Percentiles rank a stretch among this genome's conserved stretches.
Evolutionary conservation across 2,797 vertebrate genomes (phyloP).

Genomic region (Sarcoramphus papa): DNA sequence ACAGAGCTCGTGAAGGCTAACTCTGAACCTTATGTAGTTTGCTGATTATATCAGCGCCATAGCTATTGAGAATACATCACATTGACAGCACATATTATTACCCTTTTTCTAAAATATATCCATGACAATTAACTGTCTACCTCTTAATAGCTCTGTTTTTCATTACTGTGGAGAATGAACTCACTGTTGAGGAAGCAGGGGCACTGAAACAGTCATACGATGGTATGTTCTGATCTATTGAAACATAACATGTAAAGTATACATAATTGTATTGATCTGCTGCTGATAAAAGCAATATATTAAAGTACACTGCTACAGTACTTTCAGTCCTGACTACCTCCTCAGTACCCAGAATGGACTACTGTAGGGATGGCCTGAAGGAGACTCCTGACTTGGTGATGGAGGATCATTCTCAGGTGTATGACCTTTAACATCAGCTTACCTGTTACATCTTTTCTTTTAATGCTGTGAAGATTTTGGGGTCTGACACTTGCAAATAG

Average conservation of each 20-base stretch:
- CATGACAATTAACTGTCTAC: slow-evolving; percentile 8
- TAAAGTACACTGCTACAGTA: background rate
- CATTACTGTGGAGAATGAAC: background rate
- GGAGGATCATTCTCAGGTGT: background rate
- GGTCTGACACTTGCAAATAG: background rate
- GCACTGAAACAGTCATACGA: background rate
- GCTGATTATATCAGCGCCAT: background rate
- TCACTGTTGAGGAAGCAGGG: background rate
- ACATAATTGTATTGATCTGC: background rate
- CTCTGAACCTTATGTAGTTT: background rate
- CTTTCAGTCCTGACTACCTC: background rate
- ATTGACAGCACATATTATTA: background rate
- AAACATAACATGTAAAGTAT: background rate
- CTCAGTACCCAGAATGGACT: background rate
- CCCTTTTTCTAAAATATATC: background rate
- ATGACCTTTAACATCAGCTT: background rate
- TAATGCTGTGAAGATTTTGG: background rate
- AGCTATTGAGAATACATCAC: background rate
- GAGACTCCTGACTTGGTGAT: background rate
- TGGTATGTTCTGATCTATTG: background rate
- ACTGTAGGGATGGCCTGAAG: background rate
- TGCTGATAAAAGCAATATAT: background rate
- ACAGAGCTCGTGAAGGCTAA: background rate
- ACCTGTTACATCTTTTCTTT: background rate
- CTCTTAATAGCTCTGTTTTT: background rate